These are phyloP conservation scores for Brachionus manjavacas DNA, from an alignment of 1,140 invertebrate genomes.

Conservation along the genomic window DNA sequence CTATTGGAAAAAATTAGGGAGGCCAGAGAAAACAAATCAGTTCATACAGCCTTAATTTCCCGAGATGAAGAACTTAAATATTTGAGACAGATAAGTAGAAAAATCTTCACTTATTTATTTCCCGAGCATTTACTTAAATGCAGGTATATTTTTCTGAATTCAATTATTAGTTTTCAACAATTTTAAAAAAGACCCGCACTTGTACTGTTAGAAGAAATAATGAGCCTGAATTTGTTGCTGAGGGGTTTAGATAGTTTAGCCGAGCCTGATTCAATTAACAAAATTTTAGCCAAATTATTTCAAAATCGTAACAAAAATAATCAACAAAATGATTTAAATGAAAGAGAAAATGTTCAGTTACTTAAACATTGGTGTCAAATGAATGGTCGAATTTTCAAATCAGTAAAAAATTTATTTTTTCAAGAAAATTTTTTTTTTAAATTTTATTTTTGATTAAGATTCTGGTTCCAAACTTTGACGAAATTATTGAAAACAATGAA, in stretches of 20 bases:
- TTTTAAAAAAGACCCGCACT: background rate
- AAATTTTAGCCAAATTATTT: background rate
- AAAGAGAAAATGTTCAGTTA: background rate
- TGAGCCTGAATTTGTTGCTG: background rate
- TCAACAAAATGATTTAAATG: background rate
- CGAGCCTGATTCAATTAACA: conserved; percentile 4
- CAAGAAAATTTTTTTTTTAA: background rate
- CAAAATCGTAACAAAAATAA: background rate
- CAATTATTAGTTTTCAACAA: background rate
- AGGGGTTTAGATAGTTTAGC: conserved; percentile 15
- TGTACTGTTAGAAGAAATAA: conserved; percentile 32
- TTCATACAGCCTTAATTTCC: background rate
- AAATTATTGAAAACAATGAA: conserved; percentile 35
- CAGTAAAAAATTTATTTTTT: background rate
- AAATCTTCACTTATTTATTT: background rate
- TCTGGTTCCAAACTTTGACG: background rate
- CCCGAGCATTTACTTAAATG: conserved; percentile 16
- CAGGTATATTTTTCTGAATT: background rate
- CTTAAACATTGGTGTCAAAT: conserved; percentile 41
- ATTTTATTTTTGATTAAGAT: background rate
- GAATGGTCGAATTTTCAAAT: conserved; percentile 29
- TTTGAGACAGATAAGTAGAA: background rate
- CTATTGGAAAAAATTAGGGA: background rate
- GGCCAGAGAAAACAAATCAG: background rate
- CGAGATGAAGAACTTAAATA: conserved; percentile 24